These are phyloP conservation scores for Lophotriccus pileatus DNA, from an alignment of 2,797 vertebrate genomes.

Conservation along the genomic window DNA sequence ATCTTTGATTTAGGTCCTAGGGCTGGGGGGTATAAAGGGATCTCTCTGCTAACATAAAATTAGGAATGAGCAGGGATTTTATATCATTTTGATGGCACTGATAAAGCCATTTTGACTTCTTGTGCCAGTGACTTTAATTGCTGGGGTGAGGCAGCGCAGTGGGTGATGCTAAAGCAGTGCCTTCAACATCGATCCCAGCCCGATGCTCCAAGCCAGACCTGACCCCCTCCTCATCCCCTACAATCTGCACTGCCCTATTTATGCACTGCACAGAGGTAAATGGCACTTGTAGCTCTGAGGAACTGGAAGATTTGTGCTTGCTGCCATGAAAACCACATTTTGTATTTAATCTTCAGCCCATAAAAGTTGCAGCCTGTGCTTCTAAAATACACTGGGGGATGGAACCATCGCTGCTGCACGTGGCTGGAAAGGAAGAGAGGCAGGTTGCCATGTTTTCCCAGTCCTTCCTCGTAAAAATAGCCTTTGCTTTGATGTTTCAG, in stretches of 20 bases:
- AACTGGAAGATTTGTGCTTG: constrained; percentile 28
- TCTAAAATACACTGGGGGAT: background rate
- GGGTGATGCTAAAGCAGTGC: rapidly evolving
- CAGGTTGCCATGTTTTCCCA: background rate
- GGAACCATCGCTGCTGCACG: background rate
- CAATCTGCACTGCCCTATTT: background rate
- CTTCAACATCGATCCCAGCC: background rate
- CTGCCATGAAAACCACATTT: background rate
- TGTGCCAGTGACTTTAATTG: background rate
- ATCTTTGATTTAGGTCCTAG: background rate
- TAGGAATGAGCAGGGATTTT: background rate
- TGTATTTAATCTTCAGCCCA: constrained; percentile 6
- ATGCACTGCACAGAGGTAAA: background rate
- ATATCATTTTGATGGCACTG: background rate
- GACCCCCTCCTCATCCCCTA: background rate
- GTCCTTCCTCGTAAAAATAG: background rate
- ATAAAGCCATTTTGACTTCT: background rate
- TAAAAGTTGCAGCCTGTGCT: background rate
- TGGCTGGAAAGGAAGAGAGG: background rate
- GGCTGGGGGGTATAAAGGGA: background rate
- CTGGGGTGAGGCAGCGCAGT: background rate
- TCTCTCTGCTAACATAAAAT: background rate
- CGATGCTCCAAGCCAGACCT: background rate
- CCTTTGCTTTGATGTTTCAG: constrained; percentile 33
- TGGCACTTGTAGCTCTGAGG: background rate